phyloP scores from a whole-genome alignment of 1,140 invertebrate species.

The Drosophila oshimai region DNA sequence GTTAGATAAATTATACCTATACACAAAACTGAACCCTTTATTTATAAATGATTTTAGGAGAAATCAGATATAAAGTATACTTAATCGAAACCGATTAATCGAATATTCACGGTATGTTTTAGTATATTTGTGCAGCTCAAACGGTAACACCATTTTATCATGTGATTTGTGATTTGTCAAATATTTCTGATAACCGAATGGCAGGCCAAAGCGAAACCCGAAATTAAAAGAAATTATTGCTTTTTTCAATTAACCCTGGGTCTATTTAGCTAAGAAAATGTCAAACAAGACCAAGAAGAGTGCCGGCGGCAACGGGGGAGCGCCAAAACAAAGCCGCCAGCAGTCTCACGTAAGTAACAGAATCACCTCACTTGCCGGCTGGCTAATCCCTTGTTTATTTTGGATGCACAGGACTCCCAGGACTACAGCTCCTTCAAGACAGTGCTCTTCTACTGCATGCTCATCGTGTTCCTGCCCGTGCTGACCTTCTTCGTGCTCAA shows the following conservation, averaged over 20 bases:
- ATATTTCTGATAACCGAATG: slow-evolving; percentile 44
- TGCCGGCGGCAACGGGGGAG: slow-evolving; percentile 18
- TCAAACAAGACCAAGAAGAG: slow-evolving; percentile 55
- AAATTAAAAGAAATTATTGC: slow-evolving; percentile 28
- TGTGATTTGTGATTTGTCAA: slow-evolving; percentile 61
- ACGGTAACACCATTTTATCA: slow-evolving; percentile 38
- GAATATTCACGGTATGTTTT: slow-evolving; percentile 2
- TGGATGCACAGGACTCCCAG: slow-evolving; percentile 63
- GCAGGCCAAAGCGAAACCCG: slow-evolving; percentile 38
- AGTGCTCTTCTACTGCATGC: slow-evolving; percentile 86
- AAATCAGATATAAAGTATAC: too few relatives aligned
- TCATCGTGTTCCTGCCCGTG: slow-evolving; percentile 86
- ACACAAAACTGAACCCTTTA: too few relatives aligned
- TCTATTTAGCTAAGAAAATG: slow-evolving; percentile 25
- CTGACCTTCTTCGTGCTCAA: slow-evolving; percentile 85
- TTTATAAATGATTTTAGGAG: too few relatives aligned
- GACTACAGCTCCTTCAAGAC: slow-evolving; percentile 86
- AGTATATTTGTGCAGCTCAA: neutral
- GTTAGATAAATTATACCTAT: too few relatives aligned
- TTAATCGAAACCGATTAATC: too few relatives aligned
- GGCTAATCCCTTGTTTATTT: slow-evolving; percentile 15
- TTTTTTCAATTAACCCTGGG: slow-evolving; percentile 20
- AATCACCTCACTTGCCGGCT: slow-evolving; percentile 26
- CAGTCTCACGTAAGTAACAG: slow-evolving; percentile 50
- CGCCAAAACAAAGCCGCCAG: slow-evolving; percentile 42